These are phyloP conservation scores for Diadema setosum DNA, from an alignment of 35 echinoderm and acorn worm genomes.

Conservation along the genomic window DNA sequence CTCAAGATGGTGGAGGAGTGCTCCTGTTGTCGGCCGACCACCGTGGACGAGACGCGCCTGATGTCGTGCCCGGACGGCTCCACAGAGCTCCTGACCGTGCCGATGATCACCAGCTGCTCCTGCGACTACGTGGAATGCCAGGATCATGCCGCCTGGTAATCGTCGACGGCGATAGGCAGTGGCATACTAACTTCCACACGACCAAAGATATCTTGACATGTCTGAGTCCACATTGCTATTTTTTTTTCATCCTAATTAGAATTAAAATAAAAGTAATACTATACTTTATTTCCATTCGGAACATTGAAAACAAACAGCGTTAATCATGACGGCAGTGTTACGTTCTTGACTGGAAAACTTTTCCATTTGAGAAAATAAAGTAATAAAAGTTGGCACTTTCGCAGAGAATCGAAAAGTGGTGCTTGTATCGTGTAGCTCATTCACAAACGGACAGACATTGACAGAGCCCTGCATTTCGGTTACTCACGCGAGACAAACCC, in stretches of 20 bases:
- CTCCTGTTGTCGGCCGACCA: neutral
- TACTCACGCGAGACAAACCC: too few relatives aligned
- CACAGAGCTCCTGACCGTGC: neutral
- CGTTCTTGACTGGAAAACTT: too few relatives aligned
- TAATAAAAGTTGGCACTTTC: too few relatives aligned
- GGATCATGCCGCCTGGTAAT: neutral
- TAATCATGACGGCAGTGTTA: neutral
- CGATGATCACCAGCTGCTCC: neutral
- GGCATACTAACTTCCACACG: neutral
- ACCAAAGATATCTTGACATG: too few relatives aligned
- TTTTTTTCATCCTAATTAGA: neutral
- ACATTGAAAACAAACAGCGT: neutral
- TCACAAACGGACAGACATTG: too few relatives aligned
- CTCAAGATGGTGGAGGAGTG: neutral
- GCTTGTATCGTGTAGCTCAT: too few relatives aligned
- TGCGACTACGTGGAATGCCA: slow-evolving; percentile 6
- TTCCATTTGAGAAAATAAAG: too few relatives aligned
- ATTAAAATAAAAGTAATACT: neutral
- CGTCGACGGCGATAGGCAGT: too few relatives aligned
- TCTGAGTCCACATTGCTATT: neutral
- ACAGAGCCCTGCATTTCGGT: too few relatives aligned
- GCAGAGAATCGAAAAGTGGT: too few relatives aligned
- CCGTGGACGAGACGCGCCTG: neutral
- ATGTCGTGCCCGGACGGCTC: neutral
- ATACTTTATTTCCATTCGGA: neutral